phyloP scores from a whole-genome alignment of 1,140 invertebrate species.

The Elysia chlorotica region DNA sequence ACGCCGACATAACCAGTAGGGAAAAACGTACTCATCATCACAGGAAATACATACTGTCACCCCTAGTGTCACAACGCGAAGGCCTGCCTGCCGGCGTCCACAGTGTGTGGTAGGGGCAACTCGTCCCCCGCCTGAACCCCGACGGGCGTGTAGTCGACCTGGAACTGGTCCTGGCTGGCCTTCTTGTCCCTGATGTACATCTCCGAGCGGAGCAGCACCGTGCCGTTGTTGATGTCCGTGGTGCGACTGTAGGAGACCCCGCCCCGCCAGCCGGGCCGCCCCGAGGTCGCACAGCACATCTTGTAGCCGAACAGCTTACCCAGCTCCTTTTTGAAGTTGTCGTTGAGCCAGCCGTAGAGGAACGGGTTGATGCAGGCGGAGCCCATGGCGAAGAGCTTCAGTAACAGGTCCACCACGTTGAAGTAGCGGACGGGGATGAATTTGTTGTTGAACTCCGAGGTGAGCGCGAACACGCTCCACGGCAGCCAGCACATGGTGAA shows the following conservation, averaged over 20 bases:
- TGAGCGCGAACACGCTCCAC: conserved; percentile 54
- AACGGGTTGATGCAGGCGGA: conserved; percentile 85
- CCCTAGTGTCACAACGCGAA: too few relatives aligned
- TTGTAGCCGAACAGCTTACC: conserved; percentile 34
- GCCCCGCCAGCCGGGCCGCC: too few relatives aligned
- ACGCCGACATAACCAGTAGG: too few relatives aligned
- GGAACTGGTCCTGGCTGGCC: too few relatives aligned
- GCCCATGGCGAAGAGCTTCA: conserved; percentile 68
- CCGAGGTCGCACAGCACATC: not conserved
- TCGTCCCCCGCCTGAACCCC: too few relatives aligned
- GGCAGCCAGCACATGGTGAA: conserved; percentile 82
- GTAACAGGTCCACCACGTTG: conserved; percentile 48
- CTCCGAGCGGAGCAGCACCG: not conserved
- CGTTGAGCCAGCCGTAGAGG: conserved; percentile 73
- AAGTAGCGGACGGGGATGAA: conserved; percentile 41
- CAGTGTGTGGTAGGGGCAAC: too few relatives aligned
- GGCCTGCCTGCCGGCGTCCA: too few relatives aligned
- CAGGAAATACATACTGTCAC: too few relatives aligned
- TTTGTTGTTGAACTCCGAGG: conserved; percentile 44
- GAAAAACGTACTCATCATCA: too few relatives aligned
- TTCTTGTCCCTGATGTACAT: not conserved
- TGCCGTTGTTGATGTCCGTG: conserved; percentile 17
- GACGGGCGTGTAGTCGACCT: too few relatives aligned
- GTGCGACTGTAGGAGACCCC: conserved; percentile 17
- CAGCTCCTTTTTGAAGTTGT: conserved; percentile 61